Evolutionary conservation across 2,113 vertebrate genomes (phyloP), one percentile per base, ranked within the genome.

Genomic region (Glaucidium brasilianum): DNA sequence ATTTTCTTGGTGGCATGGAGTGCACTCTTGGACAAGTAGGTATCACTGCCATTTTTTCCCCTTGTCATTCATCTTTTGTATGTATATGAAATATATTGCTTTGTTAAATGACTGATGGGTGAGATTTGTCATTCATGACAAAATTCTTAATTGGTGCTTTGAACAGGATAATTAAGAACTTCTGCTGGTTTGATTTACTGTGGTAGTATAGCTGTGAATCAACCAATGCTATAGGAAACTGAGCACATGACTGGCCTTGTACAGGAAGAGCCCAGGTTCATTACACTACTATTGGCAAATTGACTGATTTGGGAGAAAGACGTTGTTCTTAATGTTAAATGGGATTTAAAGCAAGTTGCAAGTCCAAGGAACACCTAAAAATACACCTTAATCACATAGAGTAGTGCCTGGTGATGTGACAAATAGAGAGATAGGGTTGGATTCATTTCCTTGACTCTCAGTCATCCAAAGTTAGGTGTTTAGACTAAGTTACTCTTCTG

Each of bases 1-100:
- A 99, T 97, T 99, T 99, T 83, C 98, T 99, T 11, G 99, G 99
- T 6, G 98, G 98, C 15, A 99, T 99, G 98, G 99, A 99, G 91
- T 99, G 99, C 87, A 99, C 99, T 0, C 98, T 99, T 15, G 99
- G 98, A 67, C 99, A 99, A 98, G 99, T 99, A 97, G 84, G 98
- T 86, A 53, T 71, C 25, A 1, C 49, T 69, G 52, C 49, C 3
- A 2, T 81, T 79, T 34, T 9, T 1, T 11, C 10, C 11, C 25
- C 22, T 41, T 2, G 0, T 6, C 6, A 7, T 27, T 79, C 1
- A 0, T 59, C 13, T 27, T 75, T 56, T 63, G 5, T 37, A 4
- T 18, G 3, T 19, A 3, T 71, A 17, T 39, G 50, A 80, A 90
- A 41, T 81, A 16, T 8, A 16, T 63, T 2, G 0, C 37, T 75